Conservation (phyloP, 2,113 vertebrate species). For the Rallus limicola region DNA sequence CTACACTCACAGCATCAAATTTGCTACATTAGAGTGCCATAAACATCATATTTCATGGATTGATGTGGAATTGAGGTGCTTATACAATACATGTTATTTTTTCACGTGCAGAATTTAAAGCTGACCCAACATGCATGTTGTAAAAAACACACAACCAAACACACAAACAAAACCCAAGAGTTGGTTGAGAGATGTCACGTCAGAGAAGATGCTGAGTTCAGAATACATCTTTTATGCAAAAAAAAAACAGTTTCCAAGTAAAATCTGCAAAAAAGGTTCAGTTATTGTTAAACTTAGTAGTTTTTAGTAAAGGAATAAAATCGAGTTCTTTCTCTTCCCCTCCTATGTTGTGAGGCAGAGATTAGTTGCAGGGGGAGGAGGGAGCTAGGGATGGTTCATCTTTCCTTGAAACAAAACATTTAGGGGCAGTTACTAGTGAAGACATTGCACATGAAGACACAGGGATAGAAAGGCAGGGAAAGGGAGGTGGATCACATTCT, state of each 20-base stretch:
- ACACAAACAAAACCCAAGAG: too few species aligned
- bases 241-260: neutral
- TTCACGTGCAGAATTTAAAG: neutral
- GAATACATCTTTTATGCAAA: neutral
- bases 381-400: neutral
- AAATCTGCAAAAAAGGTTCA: neutral
- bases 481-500: neutral
- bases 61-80: neutral
- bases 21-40: neutral
- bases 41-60: neutral
- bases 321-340: neutral
- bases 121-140: neutral
- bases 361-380: neutral
- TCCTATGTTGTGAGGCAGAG: neutral
- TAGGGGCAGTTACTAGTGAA: neutral
- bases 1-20: neutral
- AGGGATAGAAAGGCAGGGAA: neutral
- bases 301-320: neutral
- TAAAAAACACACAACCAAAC: neutral
- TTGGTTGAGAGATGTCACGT: neutral
- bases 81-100: neutral
- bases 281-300: neutral
- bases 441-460: neutral
- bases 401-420: neutral
- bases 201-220: neutral